Evolutionary conservation across 2,113 vertebrate species (phyloP).

Genomic region (Cyprinodon variegatus): DNA sequence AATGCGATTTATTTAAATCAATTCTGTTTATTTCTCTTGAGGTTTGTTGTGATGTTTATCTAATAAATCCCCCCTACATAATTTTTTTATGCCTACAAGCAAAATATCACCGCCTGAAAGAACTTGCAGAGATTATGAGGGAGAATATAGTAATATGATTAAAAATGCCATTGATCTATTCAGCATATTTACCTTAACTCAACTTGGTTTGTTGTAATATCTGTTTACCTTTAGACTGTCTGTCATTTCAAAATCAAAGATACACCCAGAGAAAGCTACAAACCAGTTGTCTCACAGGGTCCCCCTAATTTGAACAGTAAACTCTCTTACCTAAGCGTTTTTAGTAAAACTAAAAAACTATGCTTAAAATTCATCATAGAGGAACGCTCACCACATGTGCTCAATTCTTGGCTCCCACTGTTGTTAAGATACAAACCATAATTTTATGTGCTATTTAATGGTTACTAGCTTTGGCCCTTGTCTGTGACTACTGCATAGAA

Average conservation of each 20-base stretch:
- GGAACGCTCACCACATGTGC: background rate
- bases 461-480: background rate
- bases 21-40: slow-evolving; percentile 64
- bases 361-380: background rate
- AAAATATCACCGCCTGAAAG: slow-evolving; percentile 37
- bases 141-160: background rate
- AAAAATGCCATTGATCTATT: background rate
- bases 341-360: background rate
- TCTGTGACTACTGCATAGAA: background rate
- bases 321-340: background rate
- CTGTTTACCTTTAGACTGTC: background rate
- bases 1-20: slow-evolving; percentile 68
- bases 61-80: slow-evolving; percentile 58
- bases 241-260: background rate
- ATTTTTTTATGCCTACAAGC: slow-evolving; percentile 9
- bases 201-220: background rate
- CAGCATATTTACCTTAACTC: background rate
- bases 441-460: background rate
- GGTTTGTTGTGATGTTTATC: slow-evolving; percentile 59
- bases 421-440: background rate
- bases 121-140: slow-evolving; percentile 16
- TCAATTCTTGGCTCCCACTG: background rate
- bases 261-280: background rate
- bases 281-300: background rate
- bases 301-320: background rate